Evolutionary conservation across 2,888 invertebrate genomes (phyloP).

Genomic region (Napeogenes sylphis): DNA sequence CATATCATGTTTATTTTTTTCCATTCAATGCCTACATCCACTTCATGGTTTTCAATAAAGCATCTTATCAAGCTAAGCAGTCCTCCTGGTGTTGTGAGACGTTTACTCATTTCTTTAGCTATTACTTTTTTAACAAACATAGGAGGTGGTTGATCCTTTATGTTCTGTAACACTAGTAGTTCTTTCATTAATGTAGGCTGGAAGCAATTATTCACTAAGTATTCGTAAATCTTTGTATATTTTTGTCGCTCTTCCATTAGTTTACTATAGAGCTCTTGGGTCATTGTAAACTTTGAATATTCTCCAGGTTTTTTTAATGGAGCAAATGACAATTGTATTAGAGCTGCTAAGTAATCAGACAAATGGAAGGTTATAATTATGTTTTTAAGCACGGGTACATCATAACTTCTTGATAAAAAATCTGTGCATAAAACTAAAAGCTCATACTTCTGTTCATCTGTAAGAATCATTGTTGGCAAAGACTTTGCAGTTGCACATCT

Average conservation of each 20-base stretch:
- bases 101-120: conserved; percentile 77
- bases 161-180: conserved; percentile 81
- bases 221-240: conserved; percentile 70
- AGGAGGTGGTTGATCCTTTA: conserved; percentile 70
- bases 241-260: conserved; percentile 70
- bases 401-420: conserved; percentile 68
- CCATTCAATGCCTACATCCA: conserved; percentile 81
- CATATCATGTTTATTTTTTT: conserved; percentile 81
- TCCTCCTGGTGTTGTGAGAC: conserved; percentile 80
- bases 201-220: conserved; percentile 76
- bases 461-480: conserved; percentile 51
- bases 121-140: conserved; percentile 80
- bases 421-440: conserved; percentile 69
- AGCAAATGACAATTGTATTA: conserved; percentile 83
- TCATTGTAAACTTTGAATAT: conserved; percentile 71
- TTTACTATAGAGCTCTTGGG: conserved; percentile 72
- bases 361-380: conserved; percentile 77
- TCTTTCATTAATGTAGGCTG: conserved; percentile 82
- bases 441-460: conserved; percentile 72
- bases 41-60: conserved; percentile 76
- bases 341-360: conserved; percentile 79
- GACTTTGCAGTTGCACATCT: conserved; percentile 56
- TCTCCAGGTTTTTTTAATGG: conserved; percentile 79
- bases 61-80: conserved; percentile 80
- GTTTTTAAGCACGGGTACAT: conserved; percentile 72